Evolutionary conservation across 2,797 vertebrate genomes (phyloP).

Genomic region (Trachops cirrhosus): DNA sequence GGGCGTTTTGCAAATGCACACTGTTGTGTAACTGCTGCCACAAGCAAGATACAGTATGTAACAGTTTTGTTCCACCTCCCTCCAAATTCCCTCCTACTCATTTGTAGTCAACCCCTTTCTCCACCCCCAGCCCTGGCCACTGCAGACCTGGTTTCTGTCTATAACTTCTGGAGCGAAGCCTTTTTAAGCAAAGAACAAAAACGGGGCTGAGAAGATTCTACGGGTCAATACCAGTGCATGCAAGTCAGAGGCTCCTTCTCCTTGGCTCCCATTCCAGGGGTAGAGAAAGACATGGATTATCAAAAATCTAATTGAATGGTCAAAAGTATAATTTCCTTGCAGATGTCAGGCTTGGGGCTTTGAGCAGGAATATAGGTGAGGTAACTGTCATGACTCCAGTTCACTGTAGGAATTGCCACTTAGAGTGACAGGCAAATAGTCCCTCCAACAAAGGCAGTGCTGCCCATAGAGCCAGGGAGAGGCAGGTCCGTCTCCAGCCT

Average conservation of each 20-base stretch:
- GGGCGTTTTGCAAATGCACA: background rate
- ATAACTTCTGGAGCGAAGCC: background rate
- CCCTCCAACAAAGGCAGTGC: background rate
- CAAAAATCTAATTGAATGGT: background rate
- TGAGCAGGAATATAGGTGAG: background rate
- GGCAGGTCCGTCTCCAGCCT: background rate
- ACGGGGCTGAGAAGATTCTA: background rate
- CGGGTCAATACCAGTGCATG: background rate
- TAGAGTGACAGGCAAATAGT: background rate
- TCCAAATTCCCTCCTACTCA: background rate
- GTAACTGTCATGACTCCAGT: background rate
- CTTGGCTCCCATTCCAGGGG: background rate
- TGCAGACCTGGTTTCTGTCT: background rate
- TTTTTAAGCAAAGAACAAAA: background rate
- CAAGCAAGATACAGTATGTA: background rate
- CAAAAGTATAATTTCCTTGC: background rate
- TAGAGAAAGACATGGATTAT: background rate
- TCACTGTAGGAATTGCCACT: background rate
- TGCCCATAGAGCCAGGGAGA: too few relatives aligned
- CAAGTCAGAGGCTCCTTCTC: background rate
- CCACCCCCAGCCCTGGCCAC: background rate
- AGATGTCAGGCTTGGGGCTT: background rate
- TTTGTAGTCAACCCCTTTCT: background rate
- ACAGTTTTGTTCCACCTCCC: background rate
- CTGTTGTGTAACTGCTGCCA: background rate